Evolutionary conservation across 2,797 vertebrate species (phyloP).

Genomic region (Chaunax sp.): DNA sequence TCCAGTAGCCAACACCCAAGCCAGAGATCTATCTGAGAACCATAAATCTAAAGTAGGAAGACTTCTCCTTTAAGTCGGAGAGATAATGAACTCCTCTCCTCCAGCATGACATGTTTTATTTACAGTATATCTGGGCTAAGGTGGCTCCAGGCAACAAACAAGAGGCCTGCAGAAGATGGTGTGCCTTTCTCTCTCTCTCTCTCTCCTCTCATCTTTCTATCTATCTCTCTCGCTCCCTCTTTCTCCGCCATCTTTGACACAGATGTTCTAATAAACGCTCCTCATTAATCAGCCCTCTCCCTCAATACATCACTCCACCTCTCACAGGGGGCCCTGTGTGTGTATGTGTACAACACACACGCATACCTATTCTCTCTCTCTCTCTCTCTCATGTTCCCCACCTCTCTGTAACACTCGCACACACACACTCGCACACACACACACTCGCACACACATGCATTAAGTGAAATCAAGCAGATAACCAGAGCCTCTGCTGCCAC

Average conservation of each 20-base stretch:
- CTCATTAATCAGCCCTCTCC: constrained; percentile 88
- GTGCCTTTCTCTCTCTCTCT: constrained; percentile 36
- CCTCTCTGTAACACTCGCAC: constrained; percentile 38
- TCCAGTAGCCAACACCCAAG: constrained; percentile 14
- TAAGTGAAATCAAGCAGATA: constrained; percentile 80
- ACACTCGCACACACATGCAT: constrained; percentile 64
- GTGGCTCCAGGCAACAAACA: constrained; percentile 73
- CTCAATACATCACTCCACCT: constrained; percentile 82
- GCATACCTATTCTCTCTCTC: constrained; percentile 47
- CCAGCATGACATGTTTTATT: constrained; percentile 77
- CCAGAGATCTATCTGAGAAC: constrained; percentile 21
- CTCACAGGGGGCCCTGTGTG: constrained; percentile 74
- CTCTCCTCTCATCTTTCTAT: constrained; percentile 16
- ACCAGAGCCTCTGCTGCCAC: constrained; percentile 73
- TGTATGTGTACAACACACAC: constrained; percentile 54
- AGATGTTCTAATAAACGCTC: constrained; percentile 87
- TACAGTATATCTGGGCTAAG: constrained; percentile 77
- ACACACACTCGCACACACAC: constrained; percentile 53
- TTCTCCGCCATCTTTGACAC: constrained; percentile 84
- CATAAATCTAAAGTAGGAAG: constrained; percentile 21
- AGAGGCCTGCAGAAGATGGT: constrained; percentile 62
- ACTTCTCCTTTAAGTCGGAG: constrained; percentile 41
- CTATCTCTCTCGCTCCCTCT: constrained; percentile 49
- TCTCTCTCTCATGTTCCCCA: constrained; percentile 24
- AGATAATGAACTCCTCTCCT: constrained; percentile 71